Evolutionary conservation across 2,797 vertebrate species (phyloP).

Genomic region (Phataginus tetradactyla): DNA sequence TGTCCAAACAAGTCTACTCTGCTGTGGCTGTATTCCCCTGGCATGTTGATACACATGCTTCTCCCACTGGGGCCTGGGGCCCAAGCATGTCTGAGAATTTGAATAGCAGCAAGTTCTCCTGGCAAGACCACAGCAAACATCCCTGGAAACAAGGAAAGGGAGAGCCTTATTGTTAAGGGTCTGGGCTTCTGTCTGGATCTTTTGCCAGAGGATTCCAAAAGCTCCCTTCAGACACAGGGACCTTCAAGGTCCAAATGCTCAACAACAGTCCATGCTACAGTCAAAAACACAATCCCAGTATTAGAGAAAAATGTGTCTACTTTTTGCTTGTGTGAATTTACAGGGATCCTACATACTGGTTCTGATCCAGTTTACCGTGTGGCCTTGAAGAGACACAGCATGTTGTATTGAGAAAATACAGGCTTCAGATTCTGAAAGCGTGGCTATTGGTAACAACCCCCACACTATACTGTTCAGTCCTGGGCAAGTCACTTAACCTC

Average conservation of each 20-base stretch:
- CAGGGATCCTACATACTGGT: neutral
- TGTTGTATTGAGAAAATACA: neutral
- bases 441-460: neutral
- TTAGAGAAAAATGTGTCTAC: neutral
- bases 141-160: neutral
- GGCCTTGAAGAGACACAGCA: conserved; percentile 6
- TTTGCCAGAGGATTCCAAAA: conserved; percentile 18
- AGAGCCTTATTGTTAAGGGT: neutral
- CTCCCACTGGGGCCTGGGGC: conserved; percentile 29
- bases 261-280: neutral
- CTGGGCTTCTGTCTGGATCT: conserved; percentile 40
- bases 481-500: neutral
- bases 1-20: conserved; percentile 60
- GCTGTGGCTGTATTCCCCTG: conserved; percentile 40
- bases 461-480: neutral
- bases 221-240: neutral
- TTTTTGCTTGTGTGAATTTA: neutral
- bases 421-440: neutral
- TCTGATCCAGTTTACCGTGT: conserved; percentile 29
- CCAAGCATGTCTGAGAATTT: conserved; percentile 30
- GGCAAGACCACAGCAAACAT: conserved; percentile 51
- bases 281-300: neutral
- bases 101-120: conserved; percentile 43
- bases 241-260: neutral
- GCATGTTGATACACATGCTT: conserved; percentile 55